Base-by-base conservation (phyloP, 2,797 vertebrate species). In the Dryobates pubescens region DNA sequence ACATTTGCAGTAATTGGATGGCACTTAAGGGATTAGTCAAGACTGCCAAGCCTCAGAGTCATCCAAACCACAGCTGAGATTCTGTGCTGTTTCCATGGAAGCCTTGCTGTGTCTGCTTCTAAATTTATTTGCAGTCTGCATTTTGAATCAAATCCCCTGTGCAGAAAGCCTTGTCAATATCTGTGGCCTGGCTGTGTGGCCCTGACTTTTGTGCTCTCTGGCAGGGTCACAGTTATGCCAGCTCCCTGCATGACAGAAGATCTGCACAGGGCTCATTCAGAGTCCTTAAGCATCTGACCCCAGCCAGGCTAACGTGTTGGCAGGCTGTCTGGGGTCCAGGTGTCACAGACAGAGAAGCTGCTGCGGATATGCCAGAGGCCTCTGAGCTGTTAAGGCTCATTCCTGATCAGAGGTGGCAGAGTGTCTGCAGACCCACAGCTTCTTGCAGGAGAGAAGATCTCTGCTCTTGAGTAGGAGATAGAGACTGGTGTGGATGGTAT, bases 1-100 rank as follows among this genome's bases (percentile, higher is more conserved):
- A 86, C 93, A 93, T 96, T 94, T 91, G 79, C 90, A 78, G 56
- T 95, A 95, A 95, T 95, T 93, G 90, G 95, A 96, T 96, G 93
- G 93, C 94, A 92, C 94, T 93, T 96, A 94, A 78, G 95, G 92
- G 93, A 94, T 93, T 78, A 92, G 59, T 59, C 88, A 85, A 69
- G 85, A 67, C 85, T 88, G 92, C 89, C 93, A 95, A 76, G 59
- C 17, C 73, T 70, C 68, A 1, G 29, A 10, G 34, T 86, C 84
- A 78, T 78, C 90, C 86, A 93, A 92, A 74, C 94, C 91, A 45
- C 94, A 83, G 63, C 70, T 85, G 91, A 18, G 75, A 10, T 74
- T 87, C 83, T 90, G 89, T 65, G 80, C 20, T 43, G 73, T 87
- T 91, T 85, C 96, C 88, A 73, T 70, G 86, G 92, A 65, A 94